Percentiles rank a stretch among this genome's conserved stretches.
Evolutionary conservation across 23 tunicate genomes (phyloP).

Genomic region (Halocynthia roretzi): DNA sequence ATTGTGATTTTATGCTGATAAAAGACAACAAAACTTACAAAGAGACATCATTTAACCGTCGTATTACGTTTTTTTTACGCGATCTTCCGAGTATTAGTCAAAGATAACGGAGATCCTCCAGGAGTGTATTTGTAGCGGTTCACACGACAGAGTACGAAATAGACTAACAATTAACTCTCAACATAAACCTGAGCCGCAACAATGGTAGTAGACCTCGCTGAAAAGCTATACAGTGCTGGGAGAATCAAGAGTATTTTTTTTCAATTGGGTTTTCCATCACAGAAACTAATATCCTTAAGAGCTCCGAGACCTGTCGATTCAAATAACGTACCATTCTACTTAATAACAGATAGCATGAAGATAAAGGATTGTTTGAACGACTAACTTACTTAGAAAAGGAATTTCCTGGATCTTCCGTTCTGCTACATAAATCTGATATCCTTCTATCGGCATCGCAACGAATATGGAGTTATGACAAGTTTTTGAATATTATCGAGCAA

Average conservation of each 20-base stretch:
- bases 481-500: conserved; percentile 86
- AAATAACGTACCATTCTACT: too few relatives aligned
- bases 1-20: too few relatives aligned
- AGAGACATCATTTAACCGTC: too few relatives aligned
- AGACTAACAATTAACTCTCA: too few relatives aligned
- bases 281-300: not conserved
- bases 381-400: conserved; percentile 65
- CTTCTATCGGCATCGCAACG: conserved; percentile 52
- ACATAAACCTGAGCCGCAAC: too few relatives aligned
- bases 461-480: conserved; percentile 67
- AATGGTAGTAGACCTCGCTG: conserved; percentile 67
- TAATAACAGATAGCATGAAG: too few relatives aligned
- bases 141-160: too few relatives aligned
- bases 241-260: conserved; percentile 51
- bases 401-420: conserved; percentile 67
- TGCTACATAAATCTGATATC: conserved; percentile 59
- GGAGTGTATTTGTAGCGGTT: too few relatives aligned
- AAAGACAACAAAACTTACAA: too few relatives aligned
- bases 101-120: too few relatives aligned
- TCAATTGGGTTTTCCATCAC: not conserved
- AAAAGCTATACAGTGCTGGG: conserved; percentile 72
- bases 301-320: not conserved
- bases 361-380: conserved; percentile 59
- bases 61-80: too few relatives aligned
- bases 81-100: too few relatives aligned